Evolutionary conservation across 2,888 invertebrate species (phyloP).

Genomic region (Operophtera brumata): DNA sequence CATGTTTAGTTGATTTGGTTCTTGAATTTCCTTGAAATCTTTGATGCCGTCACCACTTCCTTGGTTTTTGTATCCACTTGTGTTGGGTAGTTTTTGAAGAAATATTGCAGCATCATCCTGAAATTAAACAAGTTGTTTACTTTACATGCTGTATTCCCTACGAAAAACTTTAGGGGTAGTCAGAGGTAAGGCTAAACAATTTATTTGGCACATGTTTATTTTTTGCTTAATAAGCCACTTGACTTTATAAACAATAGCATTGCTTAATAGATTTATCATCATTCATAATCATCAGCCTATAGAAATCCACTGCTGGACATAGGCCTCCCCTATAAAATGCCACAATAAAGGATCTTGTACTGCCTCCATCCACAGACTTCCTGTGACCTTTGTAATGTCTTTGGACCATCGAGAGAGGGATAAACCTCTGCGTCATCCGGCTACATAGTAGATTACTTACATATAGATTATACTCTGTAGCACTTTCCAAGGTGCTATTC

Average conservation of each 20-base stretch:
- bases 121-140: neutral
- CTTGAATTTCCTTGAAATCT: slow-evolving; percentile 81
- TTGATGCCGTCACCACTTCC: slow-evolving; percentile 77
- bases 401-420: too few species aligned
- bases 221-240: too few species aligned
- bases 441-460: slow-evolving; percentile 58
- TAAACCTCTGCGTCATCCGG: too few species aligned
- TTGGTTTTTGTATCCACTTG: slow-evolving; percentile 75
- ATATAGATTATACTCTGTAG: slow-evolving; percentile 70
- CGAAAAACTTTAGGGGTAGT: neutral
- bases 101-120: slow-evolving; percentile 78
- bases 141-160: neutral
- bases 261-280: too few species aligned
- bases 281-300: too few species aligned
- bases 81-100: slow-evolving; percentile 80
- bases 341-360: too few species aligned
- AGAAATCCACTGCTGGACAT: too few species aligned
- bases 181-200: neutral
- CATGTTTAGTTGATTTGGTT: slow-evolving; percentile 85
- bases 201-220: neutral
- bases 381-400: too few species aligned
- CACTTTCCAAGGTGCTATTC: slow-evolving; percentile 66
- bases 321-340: too few species aligned
- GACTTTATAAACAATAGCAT: too few species aligned
- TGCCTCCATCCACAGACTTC: too few species aligned